Evolutionary conservation across 2,888 invertebrate genomes (phyloP).

Genomic region (Caenorhabditis sp.): DNA sequence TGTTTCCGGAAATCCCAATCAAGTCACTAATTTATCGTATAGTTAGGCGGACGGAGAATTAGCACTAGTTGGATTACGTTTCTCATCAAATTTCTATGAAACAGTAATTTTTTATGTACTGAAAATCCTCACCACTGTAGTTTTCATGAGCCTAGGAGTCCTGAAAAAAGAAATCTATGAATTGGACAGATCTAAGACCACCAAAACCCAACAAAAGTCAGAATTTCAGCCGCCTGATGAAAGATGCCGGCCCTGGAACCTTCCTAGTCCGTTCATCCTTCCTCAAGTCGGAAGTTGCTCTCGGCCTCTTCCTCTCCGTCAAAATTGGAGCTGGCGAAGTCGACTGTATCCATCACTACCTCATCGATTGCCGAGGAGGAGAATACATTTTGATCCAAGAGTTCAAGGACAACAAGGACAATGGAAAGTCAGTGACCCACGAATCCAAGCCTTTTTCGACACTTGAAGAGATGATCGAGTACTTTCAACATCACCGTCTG

Average conservation of each 20-base stretch:
- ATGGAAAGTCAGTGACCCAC: neutral
- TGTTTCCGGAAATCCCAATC: too few relatives aligned
- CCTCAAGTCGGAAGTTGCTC: constrained; percentile 27
- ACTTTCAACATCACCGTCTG: constrained; percentile 54
- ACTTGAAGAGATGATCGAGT: constrained; percentile 40
- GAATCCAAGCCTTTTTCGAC: constrained; percentile 45
- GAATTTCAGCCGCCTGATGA: constrained; percentile 54
- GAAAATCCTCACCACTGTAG: too few relatives aligned
- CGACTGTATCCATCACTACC: constrained; percentile 52
- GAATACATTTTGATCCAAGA: constrained; percentile 45
- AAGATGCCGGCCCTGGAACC: constrained; percentile 31
- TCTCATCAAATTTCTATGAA: too few relatives aligned
- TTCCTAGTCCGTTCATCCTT: constrained; percentile 50
- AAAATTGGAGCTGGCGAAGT: constrained; percentile 35
- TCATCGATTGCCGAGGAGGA: constrained; percentile 16
- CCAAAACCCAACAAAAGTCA: too few relatives aligned
- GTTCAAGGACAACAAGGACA: constrained; percentile 17
- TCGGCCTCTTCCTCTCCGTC: constrained; percentile 52
- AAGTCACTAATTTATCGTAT: too few relatives aligned
- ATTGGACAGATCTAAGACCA: too few relatives aligned
- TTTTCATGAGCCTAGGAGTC: too few relatives aligned
- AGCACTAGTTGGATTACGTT: too few relatives aligned
- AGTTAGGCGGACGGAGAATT: too few relatives aligned
- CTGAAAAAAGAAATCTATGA: too few relatives aligned
- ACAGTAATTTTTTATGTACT: too few relatives aligned